phyloP scores from a whole-genome alignment of 2,888 invertebrate genomes.

The Clivina fossor region DNA sequence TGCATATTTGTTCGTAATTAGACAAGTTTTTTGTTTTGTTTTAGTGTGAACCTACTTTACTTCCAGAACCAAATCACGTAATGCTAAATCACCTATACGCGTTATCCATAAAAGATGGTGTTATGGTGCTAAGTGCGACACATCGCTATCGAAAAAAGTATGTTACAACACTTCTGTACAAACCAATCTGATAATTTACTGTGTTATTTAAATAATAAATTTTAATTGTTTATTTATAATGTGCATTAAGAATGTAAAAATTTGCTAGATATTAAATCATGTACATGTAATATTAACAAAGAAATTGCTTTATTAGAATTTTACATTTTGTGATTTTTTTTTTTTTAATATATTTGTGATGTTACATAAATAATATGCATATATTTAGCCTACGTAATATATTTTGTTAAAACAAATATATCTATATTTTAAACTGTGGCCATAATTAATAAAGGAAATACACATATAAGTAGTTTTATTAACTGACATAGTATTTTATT shows the following conservation, averaged over 20 bases:
- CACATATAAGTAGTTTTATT: not conserved
- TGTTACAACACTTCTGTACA: slow-evolving; percentile 97
- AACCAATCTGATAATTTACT: slow-evolving; percentile 77
- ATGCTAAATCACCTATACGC: slow-evolving; percentile 99
- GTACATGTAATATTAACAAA: not conserved
- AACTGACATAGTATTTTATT: not conserved
- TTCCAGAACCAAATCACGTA: slow-evolving; percentile 99
- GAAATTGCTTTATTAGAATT: not conserved
- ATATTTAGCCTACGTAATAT: too few relatives aligned
- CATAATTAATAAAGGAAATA: too few relatives aligned
- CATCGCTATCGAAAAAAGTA: slow-evolving; percentile 99
- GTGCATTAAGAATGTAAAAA: not conserved
- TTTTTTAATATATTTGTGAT: not conserved
- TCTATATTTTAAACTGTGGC: too few relatives aligned
- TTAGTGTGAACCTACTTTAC: slow-evolving; percentile 95
- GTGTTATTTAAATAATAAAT: too few relatives aligned
- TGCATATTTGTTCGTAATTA: too few relatives aligned
- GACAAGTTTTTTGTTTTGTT: too few relatives aligned
- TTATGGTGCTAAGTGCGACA: slow-evolving; percentile 98
- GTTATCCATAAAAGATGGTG: slow-evolving; percentile 99
- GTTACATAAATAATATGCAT: not conserved
- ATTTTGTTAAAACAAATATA: too few relatives aligned
- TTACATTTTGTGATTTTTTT: not conserved
- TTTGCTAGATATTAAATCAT: not conserved
- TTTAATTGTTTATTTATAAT: not conserved